phyloP scores from a whole-genome alignment of 1,140 invertebrate species.

The Scaptomyza hsui region DNA sequence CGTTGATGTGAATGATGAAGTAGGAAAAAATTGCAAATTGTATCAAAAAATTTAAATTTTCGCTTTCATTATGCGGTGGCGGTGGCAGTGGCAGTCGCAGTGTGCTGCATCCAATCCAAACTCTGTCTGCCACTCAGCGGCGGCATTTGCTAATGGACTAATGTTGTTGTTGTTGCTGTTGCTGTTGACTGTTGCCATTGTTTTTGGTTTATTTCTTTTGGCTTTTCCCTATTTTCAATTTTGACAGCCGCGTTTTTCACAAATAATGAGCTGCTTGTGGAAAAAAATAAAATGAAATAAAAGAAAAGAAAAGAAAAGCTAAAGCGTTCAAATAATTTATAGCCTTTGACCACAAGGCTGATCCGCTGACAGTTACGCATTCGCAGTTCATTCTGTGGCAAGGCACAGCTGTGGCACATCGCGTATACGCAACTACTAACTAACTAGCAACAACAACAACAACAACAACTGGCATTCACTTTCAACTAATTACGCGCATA shows the following conservation, averaged over 20 bases:
- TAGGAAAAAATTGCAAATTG: slow-evolving; percentile 79
- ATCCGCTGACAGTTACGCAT: slow-evolving; percentile 5
- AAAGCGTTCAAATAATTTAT: slow-evolving; percentile 53
- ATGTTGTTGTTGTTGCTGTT: slow-evolving; percentile 28
- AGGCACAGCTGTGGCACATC: slow-evolving; percentile 14
- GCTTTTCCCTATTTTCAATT: slow-evolving; percentile 78
- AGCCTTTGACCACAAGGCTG: slow-evolving; percentile 26
- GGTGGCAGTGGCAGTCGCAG: slow-evolving; percentile 17
- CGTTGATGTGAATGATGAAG: slow-evolving; percentile 68
- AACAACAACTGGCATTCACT: slow-evolving; percentile 39
- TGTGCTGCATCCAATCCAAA: slow-evolving; percentile 22
- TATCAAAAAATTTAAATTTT: slow-evolving; percentile 80
- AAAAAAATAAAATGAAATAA: not conserved
- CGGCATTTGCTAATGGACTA: slow-evolving; percentile 73
- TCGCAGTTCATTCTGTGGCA: slow-evolving; percentile 18
- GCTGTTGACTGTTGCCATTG: slow-evolving; percentile 52
- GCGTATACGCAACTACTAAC: slow-evolving; percentile 54
- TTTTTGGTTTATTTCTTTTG: slow-evolving; percentile 62
- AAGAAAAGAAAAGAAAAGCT: slow-evolving; percentile 23
- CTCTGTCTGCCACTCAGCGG: slow-evolving; percentile 38
- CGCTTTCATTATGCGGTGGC: slow-evolving; percentile 76
- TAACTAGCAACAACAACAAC: not conserved
- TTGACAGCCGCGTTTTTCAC: slow-evolving; percentile 76
- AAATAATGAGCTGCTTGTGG: slow-evolving; percentile 78
- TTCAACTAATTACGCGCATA: slow-evolving; percentile 59